These are phyloP conservation scores for Hymenochirus boettgeri DNA, from an alignment of 2,113 vertebrate species.

Conservation along the genomic window DNA sequence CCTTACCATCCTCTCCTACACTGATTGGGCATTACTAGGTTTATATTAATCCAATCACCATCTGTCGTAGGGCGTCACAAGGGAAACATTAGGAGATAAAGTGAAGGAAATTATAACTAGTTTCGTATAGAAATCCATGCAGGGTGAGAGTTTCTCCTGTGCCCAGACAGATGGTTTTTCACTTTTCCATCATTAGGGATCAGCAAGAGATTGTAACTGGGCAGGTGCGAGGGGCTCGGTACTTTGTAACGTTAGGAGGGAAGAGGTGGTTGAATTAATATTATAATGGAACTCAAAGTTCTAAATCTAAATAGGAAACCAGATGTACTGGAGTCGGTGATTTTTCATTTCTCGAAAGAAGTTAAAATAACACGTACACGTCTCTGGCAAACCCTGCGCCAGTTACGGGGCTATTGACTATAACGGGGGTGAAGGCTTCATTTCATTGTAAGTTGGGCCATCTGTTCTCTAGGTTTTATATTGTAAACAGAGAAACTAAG, in stretches of 20 bases:
- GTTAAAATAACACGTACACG: constrained; percentile 4
- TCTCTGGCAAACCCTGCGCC: constrained; percentile 26
- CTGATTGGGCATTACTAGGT: too few relatives aligned
- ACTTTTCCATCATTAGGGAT: constrained; percentile 12
- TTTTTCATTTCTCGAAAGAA: constrained; percentile 11
- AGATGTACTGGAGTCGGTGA: constrained; percentile 10
- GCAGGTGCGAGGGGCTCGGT: neutral
- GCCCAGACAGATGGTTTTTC: constrained; percentile 17
- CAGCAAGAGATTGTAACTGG: constrained; percentile 9
- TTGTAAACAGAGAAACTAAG: constrained; percentile 1
- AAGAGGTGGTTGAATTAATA: constrained; percentile 2
- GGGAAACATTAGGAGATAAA: neutral
- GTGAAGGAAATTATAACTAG: neutral
- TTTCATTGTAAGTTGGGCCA: neutral
- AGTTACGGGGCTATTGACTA: neutral
- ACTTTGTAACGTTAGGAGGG: neutral
- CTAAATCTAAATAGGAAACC: constrained; percentile 18
- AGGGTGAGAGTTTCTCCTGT: neutral
- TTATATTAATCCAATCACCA: constrained; percentile 16
- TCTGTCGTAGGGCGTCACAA: constrained; percentile 10
- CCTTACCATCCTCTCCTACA: too few relatives aligned
- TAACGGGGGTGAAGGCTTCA: neutral
- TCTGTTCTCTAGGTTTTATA: neutral
- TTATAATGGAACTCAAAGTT: constrained; percentile 7
- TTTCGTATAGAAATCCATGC: neutral